phyloP scores from a whole-genome alignment of 2,888 invertebrate genomes.

The Cephus sareptanus region DNA sequence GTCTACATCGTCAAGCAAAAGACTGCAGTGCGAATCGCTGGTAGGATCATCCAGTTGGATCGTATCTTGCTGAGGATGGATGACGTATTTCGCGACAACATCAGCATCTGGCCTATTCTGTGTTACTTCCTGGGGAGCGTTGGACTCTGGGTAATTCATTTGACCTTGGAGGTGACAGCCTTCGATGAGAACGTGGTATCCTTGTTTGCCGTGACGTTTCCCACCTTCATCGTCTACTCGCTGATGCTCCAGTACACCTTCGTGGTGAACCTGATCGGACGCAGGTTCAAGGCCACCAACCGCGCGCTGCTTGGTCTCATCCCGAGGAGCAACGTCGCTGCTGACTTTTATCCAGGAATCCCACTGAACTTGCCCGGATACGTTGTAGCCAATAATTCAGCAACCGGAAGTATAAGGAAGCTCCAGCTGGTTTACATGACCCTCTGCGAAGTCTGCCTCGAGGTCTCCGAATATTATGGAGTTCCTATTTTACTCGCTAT shows the following conservation, averaged over 20 bases:
- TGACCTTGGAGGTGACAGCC: not conserved
- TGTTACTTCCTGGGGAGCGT: not conserved
- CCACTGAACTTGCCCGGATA: not conserved
- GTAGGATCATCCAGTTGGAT: slow-evolving; percentile 16
- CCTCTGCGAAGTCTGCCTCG: slow-evolving; percentile 28
- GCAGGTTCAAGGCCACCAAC: slow-evolving; percentile 29
- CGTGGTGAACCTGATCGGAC: slow-evolving; percentile 17
- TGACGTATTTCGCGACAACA: not conserved
- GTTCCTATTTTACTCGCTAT: slow-evolving; percentile 25
- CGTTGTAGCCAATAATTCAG: not conserved
- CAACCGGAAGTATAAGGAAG: not conserved
- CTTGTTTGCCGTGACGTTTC: slow-evolving; percentile 17
- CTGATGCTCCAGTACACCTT: slow-evolving; percentile 32
- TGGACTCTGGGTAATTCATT: not conserved
- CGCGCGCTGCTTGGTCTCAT: slow-evolving; percentile 1
- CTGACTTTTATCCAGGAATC: not conserved
- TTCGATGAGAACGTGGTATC: not conserved
- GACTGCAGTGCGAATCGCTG: slow-evolving; percentile 20
- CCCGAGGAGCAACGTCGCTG: not conserved
- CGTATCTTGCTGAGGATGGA: not conserved
- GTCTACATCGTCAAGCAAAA: slow-evolving; percentile 24
- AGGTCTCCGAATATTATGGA: slow-evolving; percentile 34
- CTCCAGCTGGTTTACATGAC: slow-evolving; percentile 19
- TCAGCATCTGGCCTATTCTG: not conserved
- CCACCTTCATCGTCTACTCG: slow-evolving; percentile 18